Evolutionary conservation across 1,140 invertebrate species (phyloP).

Genomic region (Cyclargus thomasi): DNA sequence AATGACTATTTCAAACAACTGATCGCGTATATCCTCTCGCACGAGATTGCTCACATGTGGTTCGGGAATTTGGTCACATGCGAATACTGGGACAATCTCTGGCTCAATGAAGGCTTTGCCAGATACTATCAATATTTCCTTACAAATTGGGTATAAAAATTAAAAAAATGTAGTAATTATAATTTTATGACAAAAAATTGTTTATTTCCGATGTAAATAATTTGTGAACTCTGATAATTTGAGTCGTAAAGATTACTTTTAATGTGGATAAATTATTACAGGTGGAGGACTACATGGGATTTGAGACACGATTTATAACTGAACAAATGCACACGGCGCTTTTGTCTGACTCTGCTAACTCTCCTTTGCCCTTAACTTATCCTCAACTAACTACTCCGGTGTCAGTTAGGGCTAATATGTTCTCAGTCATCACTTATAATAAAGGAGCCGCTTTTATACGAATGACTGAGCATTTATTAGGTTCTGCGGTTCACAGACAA

Average conservation of each 20-base stretch:
- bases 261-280: slow-evolving; percentile 27
- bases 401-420: slow-evolving; percentile 72
- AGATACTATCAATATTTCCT: slow-evolving; percentile 81
- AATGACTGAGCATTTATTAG: slow-evolving; percentile 85
- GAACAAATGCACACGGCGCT: slow-evolving; percentile 81
- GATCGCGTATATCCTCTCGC: slow-evolving; percentile 77
- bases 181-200: no score
- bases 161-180: not conserved
- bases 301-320: slow-evolving; percentile 76
- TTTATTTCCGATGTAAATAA: no score
- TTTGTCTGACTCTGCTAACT: slow-evolving; percentile 78
- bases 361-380: slow-evolving; percentile 78
- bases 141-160: slow-evolving; percentile 51
- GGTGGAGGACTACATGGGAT: slow-evolving; percentile 73
- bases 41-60: slow-evolving; percentile 82
- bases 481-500: slow-evolving; percentile 76
- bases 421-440: slow-evolving; percentile 78
- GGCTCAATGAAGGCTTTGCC: slow-evolving; percentile 84
- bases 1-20: slow-evolving; percentile 70
- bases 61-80: slow-evolving; percentile 82
- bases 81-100: slow-evolving; percentile 81
- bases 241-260: no score
- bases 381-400: slow-evolving; percentile 63
- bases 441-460: slow-evolving; percentile 82
- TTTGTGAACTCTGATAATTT: not conserved